Evolutionary conservation across 2,888 invertebrate genomes (phyloP).

Genomic region (Tillus elongatus): DNA sequence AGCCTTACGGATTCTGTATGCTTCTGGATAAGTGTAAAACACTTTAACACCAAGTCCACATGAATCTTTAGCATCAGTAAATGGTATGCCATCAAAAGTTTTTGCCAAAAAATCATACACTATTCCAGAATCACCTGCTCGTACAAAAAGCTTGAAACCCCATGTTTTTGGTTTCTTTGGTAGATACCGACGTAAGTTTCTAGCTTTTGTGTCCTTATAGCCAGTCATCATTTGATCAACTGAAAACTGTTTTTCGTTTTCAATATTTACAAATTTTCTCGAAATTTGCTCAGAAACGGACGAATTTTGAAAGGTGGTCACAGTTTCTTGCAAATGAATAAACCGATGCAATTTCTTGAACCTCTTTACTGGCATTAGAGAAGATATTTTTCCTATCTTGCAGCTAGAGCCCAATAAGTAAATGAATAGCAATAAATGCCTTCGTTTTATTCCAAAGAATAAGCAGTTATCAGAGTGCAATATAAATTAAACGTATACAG

Average conservation of each 20-base stretch:
- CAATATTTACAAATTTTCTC: no score
- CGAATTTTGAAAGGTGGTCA: constrained; percentile 14
- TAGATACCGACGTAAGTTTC: constrained; percentile 4
- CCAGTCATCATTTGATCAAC: constrained; percentile 12
- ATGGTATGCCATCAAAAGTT: no score
- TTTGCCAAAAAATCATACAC: constrained; percentile 8
- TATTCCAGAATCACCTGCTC: constrained; percentile 7
- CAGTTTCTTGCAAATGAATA: constrained; percentile 14
- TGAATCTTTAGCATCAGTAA: no score
- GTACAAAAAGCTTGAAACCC: constrained; percentile 7
- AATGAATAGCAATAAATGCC: constrained; percentile 10
- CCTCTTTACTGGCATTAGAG: constrained; percentile 15
- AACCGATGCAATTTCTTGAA: constrained; percentile 13
- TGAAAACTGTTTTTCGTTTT: constrained; percentile 8
- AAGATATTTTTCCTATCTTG: constrained; percentile 10
- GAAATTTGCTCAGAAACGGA: constrained; percentile 10
- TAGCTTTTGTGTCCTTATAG: constrained; percentile 12
- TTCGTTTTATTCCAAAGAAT: constrained; percentile 13
- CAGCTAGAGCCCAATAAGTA: constrained; percentile 11
- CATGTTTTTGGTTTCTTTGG: constrained; percentile 9
- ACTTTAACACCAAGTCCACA: no score
- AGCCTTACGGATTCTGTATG: no score
- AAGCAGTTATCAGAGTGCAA: constrained; percentile 7
- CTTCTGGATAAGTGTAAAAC: no score
- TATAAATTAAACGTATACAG: constrained; percentile 11